Conservation (phyloP, 1,140 invertebrate species). For the Potamilus streckersoni region DNA sequence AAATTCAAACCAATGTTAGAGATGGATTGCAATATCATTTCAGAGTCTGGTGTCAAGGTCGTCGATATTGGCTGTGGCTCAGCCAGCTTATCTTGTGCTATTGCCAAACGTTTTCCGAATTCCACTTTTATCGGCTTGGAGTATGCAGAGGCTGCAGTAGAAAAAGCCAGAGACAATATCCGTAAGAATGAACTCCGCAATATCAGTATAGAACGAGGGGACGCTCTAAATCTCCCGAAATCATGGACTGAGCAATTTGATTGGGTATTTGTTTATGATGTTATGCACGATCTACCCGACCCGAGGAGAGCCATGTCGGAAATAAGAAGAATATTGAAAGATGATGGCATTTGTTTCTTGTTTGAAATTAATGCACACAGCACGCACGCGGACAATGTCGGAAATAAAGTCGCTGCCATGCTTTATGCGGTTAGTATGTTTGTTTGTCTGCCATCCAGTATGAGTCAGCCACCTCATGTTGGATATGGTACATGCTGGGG, state of each 20-base stretch:
- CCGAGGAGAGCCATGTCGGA: slow-evolving; percentile 28
- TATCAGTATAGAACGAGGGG: slow-evolving; percentile 15
- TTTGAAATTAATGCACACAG: slow-evolving; percentile 32
- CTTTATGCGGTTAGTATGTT: slow-evolving; percentile 33
- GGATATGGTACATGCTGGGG: slow-evolving; percentile 36
- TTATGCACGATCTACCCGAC: slow-evolving; percentile 43
- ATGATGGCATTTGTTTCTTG: slow-evolving; percentile 32
- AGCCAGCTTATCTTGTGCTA: slow-evolving; percentile 9
- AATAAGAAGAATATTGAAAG: slow-evolving; percentile 30
- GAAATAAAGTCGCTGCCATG: slow-evolving; percentile 49
- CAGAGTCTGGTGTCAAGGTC: slow-evolving; percentile 33
- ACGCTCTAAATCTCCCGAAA: slow-evolving; percentile 30
- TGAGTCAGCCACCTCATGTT: slow-evolving; percentile 20
- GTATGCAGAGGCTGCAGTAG: slow-evolving; percentile 1
- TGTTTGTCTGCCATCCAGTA: slow-evolving; percentile 36
- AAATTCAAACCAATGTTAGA: too few species aligned
- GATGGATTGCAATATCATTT: neutral
- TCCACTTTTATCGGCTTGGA: slow-evolving; percentile 32
- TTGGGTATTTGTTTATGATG: slow-evolving; percentile 30
- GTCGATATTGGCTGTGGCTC: slow-evolving; percentile 40
- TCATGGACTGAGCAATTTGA: slow-evolving; percentile 32
- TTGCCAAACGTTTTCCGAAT: slow-evolving; percentile 36
- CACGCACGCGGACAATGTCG: slow-evolving; percentile 32
- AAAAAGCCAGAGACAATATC: slow-evolving; percentile 7
- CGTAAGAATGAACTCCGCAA: slow-evolving; percentile 25